A percentile compares a stretch with the other conserved stretches of the same genome.
Evolutionary conservation across 2,797 vertebrate species (phyloP).

Genomic region (Pristis pectinata): DNA sequence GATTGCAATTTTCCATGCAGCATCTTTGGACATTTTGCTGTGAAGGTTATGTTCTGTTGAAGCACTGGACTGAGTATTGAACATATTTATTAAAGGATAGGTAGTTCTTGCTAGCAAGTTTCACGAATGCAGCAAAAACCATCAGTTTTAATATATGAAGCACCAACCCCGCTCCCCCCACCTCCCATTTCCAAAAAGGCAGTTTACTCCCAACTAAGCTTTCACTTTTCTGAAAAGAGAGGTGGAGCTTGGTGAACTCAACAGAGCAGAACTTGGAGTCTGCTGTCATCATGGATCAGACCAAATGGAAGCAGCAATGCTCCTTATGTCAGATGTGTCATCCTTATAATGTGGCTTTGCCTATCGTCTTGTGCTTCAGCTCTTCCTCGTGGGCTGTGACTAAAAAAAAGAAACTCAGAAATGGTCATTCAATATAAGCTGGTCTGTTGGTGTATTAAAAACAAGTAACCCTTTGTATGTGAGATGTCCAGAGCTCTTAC

Average conservation of each 20-base stretch:
- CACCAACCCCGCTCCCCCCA: not conserved
- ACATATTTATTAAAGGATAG: not conserved
- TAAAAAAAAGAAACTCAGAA: not conserved
- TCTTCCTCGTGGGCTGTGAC: not conserved
- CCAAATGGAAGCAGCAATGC: not conserved
- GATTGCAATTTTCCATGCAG: not conserved
- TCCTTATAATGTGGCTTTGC: not conserved
- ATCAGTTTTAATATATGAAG: not conserved
- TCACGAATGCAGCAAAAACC: not conserved
- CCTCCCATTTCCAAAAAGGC: not conserved
- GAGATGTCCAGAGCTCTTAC: not conserved
- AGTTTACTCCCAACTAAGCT: not conserved
- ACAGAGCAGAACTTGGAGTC: not conserved
- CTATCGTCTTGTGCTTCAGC: not conserved
- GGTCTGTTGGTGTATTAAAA: not conserved
- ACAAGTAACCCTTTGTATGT: not conserved
- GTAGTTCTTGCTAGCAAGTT: not conserved
- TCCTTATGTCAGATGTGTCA: not conserved
- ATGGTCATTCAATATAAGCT: not conserved
- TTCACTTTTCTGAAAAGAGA: not conserved
- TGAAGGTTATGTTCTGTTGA: not conserved
- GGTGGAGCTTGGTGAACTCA: not conserved
- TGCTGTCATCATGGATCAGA: not conserved
- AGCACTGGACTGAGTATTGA: not conserved
- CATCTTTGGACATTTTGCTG: not conserved